These are phyloP conservation scores for Dendrolimus houi DNA, from an alignment of 2,888 invertebrate genomes.

Conservation along the genomic window DNA sequence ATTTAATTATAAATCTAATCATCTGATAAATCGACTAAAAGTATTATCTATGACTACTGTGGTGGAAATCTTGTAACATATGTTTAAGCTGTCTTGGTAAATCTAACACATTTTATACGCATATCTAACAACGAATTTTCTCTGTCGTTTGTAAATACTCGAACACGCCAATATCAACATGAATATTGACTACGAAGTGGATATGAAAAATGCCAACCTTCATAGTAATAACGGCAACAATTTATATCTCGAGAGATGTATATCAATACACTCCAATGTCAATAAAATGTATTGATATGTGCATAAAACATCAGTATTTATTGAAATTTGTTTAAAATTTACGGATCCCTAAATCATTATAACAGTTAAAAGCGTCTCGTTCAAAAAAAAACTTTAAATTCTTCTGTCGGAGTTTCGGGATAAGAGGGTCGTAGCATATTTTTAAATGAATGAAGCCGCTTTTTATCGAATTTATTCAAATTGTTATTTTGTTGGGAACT, in stretches of 20 bases:
- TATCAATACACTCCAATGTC: neutral
- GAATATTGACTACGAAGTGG: too few species aligned
- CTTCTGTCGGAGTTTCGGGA: neutral
- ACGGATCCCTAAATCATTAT: neutral
- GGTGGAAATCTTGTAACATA: too few species aligned
- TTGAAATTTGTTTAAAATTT: neutral
- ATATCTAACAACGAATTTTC: too few species aligned
- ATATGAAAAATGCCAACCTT: too few species aligned
- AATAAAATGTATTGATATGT: neutral
- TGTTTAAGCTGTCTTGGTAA: too few species aligned
- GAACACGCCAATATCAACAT: too few species aligned
- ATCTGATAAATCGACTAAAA: too few species aligned
- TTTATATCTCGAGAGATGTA: neutral
- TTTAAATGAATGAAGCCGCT: neutral
- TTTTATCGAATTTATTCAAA: neutral
- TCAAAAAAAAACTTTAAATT: neutral
- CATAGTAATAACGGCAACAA: neutral
- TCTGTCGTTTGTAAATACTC: too few species aligned
- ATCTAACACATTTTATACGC: too few species aligned
- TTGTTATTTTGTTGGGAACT: neutral
- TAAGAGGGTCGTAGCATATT: neutral
- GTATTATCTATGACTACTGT: too few species aligned
- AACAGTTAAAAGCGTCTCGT: neutral
- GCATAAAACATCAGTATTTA: neutral
- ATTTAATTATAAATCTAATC: too few species aligned